Percentiles rank a stretch among this genome's conserved stretches.
Evolutionary conservation across 2,888 invertebrate species (phyloP).

Genomic region (Carterocephalus palaemon): DNA sequence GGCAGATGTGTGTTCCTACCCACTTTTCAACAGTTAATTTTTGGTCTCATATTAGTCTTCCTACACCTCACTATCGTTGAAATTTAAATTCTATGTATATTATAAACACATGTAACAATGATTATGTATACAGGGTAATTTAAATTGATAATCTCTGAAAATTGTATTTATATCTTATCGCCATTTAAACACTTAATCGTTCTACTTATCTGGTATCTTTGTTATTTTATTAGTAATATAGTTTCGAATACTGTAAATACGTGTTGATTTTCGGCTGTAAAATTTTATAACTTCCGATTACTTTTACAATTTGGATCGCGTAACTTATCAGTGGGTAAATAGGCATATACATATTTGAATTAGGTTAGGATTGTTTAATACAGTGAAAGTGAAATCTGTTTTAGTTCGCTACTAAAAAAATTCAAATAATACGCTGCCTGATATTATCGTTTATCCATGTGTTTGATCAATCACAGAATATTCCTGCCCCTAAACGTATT

Average conservation of each 20-base stretch:
- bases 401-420: too few species aligned
- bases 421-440: too few species aligned
- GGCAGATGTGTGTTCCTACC: too few species aligned
- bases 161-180: conserved; percentile 8
- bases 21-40: too few species aligned
- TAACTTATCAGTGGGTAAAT: conserved; percentile 9
- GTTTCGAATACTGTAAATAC: conserved; percentile 18
- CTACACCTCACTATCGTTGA: too few species aligned
- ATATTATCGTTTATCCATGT: too few species aligned
- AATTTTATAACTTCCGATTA: conserved; percentile 26
- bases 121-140: conserved; percentile 6
- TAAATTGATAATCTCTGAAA: conserved; percentile 2
- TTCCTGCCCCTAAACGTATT: too few species aligned
- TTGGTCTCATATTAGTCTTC: too few species aligned
- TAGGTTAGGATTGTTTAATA: not conserved
- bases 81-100: too few species aligned
- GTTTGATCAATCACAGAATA: too few species aligned
- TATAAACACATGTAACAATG: conserved; percentile 4
- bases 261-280: conserved; percentile 23
- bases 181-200: conserved; percentile 19
- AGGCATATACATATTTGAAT: conserved; percentile 4
- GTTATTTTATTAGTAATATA: conserved; percentile 13
- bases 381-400: not conserved
- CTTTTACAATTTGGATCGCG: conserved; percentile 20
- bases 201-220: conserved; percentile 14